phyloP scores from a whole-genome alignment of 1,140 invertebrate genomes.

The Phymastichus coffea region DNA sequence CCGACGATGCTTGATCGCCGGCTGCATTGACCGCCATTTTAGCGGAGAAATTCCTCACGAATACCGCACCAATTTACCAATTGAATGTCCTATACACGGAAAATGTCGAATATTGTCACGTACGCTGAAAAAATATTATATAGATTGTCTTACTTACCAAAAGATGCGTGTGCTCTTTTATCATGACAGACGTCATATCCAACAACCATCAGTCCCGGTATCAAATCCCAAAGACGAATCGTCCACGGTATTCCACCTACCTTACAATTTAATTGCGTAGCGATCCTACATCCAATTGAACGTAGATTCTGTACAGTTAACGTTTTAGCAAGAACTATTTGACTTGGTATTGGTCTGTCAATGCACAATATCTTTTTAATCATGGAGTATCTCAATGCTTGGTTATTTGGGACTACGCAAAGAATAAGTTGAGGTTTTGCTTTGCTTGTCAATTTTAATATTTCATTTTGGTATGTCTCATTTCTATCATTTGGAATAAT shows the following conservation, averaged over 20 bases:
- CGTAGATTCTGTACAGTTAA: conserved; percentile 61
- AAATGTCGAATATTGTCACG: no score
- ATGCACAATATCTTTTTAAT: conserved; percentile 85
- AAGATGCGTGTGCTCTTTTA: conserved; percentile 58
- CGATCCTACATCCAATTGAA: conserved; percentile 85
- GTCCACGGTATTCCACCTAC: conserved; percentile 85
- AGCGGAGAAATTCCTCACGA: no score
- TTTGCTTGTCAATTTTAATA: conserved; percentile 60
- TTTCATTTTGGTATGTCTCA: conserved; percentile 42
- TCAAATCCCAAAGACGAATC: conserved; percentile 56
- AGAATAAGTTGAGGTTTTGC: conserved; percentile 64
- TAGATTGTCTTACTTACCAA: no score
- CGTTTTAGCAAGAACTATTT: conserved; percentile 68
- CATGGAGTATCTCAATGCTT: conserved; percentile 73
- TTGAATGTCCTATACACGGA: no score
- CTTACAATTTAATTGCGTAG: conserved; percentile 86
- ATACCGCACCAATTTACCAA: no score
- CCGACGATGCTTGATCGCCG: no score
- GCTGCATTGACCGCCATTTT: no score
- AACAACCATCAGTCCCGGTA: conserved; percentile 71
- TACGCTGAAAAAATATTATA: no score
- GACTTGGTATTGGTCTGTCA: conserved; percentile 72
- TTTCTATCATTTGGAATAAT: conserved; percentile 58
- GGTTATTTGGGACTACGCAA: conserved; percentile 69
- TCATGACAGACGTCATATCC: conserved; percentile 90